Percentiles rank a stretch among this genome's conserved stretches.
phyloP scores from a whole-genome alignment of 2,888 invertebrate species.

The Notodonta ziczac region DNA sequence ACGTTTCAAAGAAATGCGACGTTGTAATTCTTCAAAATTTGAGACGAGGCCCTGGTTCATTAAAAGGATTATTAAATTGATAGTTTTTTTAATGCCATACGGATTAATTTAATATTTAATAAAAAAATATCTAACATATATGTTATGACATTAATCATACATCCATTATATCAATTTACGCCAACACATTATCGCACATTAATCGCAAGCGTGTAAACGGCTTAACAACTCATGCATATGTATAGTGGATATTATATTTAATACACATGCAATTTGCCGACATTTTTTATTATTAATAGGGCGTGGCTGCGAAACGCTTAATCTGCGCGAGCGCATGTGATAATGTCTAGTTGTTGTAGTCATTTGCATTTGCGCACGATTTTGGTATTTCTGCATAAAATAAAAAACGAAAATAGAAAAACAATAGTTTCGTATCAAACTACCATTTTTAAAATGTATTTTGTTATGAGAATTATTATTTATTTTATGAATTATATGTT shows the following conservation, averaged over 20 bases:
- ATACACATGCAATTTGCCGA: conserved; percentile 31
- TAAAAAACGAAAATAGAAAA: too few species aligned
- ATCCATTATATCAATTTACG: not conserved
- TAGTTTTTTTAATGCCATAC: too few species aligned
- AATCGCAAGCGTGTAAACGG: not conserved
- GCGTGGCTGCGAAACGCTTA: conserved; percentile 43
- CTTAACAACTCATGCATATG: conserved; percentile 27
- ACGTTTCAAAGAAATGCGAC: too few species aligned
- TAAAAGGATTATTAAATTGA: too few species aligned
- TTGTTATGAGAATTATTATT: too few species aligned
- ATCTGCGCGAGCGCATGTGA: conserved; percentile 26
- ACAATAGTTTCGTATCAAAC: too few species aligned
- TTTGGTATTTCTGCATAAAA: conserved; percentile 59
- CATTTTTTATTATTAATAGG: conserved; percentile 43
- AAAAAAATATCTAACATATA: too few species aligned
- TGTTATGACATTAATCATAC: not conserved
- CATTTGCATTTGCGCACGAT: conserved; percentile 45
- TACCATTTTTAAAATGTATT: too few species aligned
- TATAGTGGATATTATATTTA: conserved; percentile 23
- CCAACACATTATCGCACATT: not conserved
- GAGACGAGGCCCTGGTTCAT: too few species aligned
- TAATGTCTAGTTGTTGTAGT: conserved; percentile 38
- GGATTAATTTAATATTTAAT: too few species aligned
- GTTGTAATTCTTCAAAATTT: too few species aligned
- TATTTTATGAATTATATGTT: too few species aligned